Evolutionary conservation across 2,797 vertebrate genomes (phyloP).

Genomic region (Cetoscarus ocellatus): DNA sequence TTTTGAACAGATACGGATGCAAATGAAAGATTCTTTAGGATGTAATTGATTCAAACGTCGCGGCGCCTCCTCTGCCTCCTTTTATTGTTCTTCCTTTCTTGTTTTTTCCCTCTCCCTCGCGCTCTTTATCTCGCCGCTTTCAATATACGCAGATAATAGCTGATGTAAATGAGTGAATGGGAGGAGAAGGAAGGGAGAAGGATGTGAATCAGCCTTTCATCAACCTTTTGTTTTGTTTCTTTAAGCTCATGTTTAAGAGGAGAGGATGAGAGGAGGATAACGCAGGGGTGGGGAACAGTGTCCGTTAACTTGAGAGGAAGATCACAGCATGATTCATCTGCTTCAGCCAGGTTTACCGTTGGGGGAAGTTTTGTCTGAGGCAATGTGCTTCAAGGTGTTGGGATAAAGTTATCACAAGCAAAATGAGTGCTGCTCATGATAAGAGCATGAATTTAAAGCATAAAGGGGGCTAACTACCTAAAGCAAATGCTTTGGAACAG

Average conservation of each 20-base stretch:
- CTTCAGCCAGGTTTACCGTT: no score
- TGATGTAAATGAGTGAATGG: slow-evolving; percentile 81
- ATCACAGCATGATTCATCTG: no score
- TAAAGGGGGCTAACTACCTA: no score
- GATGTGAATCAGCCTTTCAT: slow-evolving; percentile 67
- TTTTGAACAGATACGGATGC: slow-evolving; percentile 85
- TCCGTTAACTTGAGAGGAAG: slow-evolving; percentile 8
- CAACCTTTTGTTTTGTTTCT: slow-evolving; percentile 77
- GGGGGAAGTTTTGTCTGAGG: no score
- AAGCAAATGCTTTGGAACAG: no score
- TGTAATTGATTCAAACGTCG: slow-evolving; percentile 88
- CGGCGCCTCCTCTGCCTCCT: slow-evolving; percentile 75
- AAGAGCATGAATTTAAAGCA: no score
- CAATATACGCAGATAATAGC: slow-evolving; percentile 84
- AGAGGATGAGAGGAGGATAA: slow-evolving; percentile 59
- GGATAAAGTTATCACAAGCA: no score
- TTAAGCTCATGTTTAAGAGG: slow-evolving; percentile 34
- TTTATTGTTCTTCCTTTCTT: slow-evolving; percentile 78
- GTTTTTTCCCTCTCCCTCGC: slow-evolving; percentile 43
- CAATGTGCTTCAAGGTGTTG: no score
- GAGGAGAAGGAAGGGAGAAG: slow-evolving; percentile 42
- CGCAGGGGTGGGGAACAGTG: slow-evolving; percentile 50
- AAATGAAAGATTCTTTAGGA: slow-evolving; percentile 89
- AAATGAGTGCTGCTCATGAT: no score
- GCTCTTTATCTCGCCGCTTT: slow-evolving; percentile 81